Percentiles rank a stretch among this genome's conserved stretches.
Evolutionary conservation across 2,888 invertebrate genomes (phyloP).

Genomic region (Marasmarcha lunaedactyla): DNA sequence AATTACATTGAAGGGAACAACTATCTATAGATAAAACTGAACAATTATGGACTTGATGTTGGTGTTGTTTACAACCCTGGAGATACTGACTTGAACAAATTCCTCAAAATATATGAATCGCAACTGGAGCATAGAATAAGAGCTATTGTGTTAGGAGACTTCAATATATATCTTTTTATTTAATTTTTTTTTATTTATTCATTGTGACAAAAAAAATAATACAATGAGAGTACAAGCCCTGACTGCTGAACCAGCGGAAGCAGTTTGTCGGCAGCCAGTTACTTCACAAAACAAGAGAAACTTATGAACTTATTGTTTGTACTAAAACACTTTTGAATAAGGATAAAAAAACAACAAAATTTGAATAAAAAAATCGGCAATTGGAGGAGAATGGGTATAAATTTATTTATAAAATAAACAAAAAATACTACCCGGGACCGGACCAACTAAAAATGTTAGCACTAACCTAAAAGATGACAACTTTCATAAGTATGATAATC

Average conservation of each 20-base stretch:
- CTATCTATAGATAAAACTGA: constrained; percentile 17
- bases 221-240: no score
- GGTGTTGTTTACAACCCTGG: no score
- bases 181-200: no score
- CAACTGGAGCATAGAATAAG: no score
- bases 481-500: constrained; percentile 8
- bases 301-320: no score
- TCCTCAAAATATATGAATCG: constrained; percentile 10
- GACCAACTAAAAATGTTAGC: constrained; percentile 9
- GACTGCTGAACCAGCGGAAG: no score
- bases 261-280: no score
- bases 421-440: constrained; percentile 12
- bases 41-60: constrained; percentile 13
- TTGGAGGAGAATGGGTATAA: constrained; percentile 10
- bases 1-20: no score
- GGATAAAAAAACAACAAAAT: constrained; percentile 7
- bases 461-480: no score
- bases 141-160: constrained; percentile 16
- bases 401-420: constrained; percentile 12
- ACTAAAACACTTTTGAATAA: no score
- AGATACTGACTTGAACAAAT: constrained; percentile 9
- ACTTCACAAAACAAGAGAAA: no score
- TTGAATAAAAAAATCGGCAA: background rate
- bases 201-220: no score
- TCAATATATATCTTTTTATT: constrained; percentile 14